Conservation (phyloP, 1,140 invertebrate genomes). For the Drosophila kurseongensis region DNA sequence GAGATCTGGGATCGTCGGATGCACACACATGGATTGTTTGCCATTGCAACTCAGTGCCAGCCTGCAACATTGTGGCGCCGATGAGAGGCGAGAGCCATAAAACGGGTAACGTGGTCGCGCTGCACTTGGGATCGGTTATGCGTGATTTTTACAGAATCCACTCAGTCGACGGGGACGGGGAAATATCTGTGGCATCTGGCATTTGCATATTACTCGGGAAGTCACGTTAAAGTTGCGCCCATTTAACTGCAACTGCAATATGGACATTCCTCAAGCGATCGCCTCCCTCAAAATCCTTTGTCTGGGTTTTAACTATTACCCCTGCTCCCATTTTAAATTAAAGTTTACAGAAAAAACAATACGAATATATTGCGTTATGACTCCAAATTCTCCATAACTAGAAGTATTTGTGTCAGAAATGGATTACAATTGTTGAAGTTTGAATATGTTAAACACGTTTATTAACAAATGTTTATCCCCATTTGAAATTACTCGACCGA, state of each 20-base stretch:
- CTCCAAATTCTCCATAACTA: too few species aligned
- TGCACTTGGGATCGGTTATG: constrained; percentile 51
- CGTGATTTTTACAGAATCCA: constrained; percentile 72
- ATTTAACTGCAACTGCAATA: constrained; percentile 19
- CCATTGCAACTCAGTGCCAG: not conserved
- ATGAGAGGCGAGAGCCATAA: constrained; percentile 48
- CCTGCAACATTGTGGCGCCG: constrained; percentile 72
- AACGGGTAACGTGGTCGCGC: constrained; percentile 53
- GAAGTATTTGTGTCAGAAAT: too few species aligned
- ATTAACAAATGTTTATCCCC: too few species aligned
- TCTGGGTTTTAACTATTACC: not conserved
- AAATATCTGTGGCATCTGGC: constrained; percentile 32
- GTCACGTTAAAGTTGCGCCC: constrained; percentile 35
- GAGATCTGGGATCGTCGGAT: constrained; percentile 23
- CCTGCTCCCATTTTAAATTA: not conserved
- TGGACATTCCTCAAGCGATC: not conserved
- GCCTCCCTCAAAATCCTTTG: not conserved
- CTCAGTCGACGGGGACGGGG: not conserved
- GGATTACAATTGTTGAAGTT: too few species aligned
- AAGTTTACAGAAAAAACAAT: too few species aligned
- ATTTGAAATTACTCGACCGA: too few species aligned
- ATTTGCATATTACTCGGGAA: constrained; percentile 33
- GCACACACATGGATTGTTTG: constrained; percentile 33
- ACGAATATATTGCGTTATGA: too few species aligned
- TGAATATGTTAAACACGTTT: too few species aligned